Evolutionary conservation across 2,888 invertebrate species (phyloP).

Genomic region (Dimorphilus gyrociliatus): DNA sequence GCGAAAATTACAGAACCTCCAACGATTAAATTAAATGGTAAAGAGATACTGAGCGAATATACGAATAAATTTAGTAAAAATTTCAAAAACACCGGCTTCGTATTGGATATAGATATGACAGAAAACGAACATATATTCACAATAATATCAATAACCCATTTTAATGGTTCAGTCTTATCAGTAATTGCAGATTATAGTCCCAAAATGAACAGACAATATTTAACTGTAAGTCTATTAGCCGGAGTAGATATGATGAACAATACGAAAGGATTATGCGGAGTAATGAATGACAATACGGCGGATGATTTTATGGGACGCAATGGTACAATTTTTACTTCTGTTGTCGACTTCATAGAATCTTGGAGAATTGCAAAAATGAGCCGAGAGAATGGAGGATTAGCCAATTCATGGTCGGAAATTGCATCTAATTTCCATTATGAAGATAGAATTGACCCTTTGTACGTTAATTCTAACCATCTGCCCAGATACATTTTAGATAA

Average conservation of each 20-base stretch:
- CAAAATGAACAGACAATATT: slow-evolving; percentile 5
- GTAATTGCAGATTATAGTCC: slow-evolving; percentile 3
- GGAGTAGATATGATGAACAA: not conserved
- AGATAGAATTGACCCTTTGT: slow-evolving; percentile 3
- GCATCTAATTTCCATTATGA: slow-evolving; percentile 4
- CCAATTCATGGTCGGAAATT: slow-evolving; percentile 2
- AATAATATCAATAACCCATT: too few species aligned
- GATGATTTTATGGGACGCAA: slow-evolving; percentile 4
- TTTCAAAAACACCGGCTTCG: too few species aligned
- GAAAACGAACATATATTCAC: too few species aligned
- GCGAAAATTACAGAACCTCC: slow-evolving; percentile 2
- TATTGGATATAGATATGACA: too few species aligned
- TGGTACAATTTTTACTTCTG: slow-evolving; percentile 2
- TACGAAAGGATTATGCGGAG: slow-evolving; percentile 4
- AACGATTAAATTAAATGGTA: slow-evolving; percentile 1
- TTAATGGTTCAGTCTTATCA: slow-evolving; percentile 3
- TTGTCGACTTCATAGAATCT: slow-evolving; percentile 4
- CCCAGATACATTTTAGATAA: slow-evolving; percentile 1
- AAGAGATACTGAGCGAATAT: too few species aligned
- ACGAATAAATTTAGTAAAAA: too few species aligned
- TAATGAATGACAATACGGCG: slow-evolving; percentile 4
- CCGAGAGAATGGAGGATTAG: not conserved
- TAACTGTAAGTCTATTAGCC: too few species aligned
- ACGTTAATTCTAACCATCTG: slow-evolving; percentile 2
- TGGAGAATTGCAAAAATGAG: slow-evolving; percentile 3